Base-by-base conservation (phyloP, 2,888 invertebrate genomes). In the Euzophera pinguis region DNA sequence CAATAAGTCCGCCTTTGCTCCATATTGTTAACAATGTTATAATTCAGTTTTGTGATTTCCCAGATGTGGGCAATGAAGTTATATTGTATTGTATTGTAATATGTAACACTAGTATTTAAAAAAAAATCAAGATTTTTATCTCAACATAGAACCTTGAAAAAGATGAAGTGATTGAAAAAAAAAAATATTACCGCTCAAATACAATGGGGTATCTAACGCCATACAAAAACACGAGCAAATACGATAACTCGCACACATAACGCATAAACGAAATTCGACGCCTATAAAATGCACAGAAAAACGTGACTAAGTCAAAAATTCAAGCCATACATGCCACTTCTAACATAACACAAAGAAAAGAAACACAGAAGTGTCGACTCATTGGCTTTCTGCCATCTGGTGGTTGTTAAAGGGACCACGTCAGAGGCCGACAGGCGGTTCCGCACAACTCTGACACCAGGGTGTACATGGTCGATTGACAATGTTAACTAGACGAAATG, bases 251-350 rank as follows among this genome's bases (percentile, higher is more conserved):
- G 48, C 10, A 13, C 48, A 39, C 27, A 51, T 22, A 51, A 37
- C 42, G 34, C 51, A 42, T 45, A 51, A 51, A 51, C 51, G 43
- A 37, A 45, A 51, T 45, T 51, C 37, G 17, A 27, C 22, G 14
- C 17, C 54, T 41, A 42, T 51, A 54, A 56, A 54, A 37, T 53
- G 55, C 35, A 53, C 32, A 39, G 54, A 55, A 55, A 58, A 58
- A 50, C 58, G 54, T 55, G 54, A 47, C 54, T 27, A 51, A 54
- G 53, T 54, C 54, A 56, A 54, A 56, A 54, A 58, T 56, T 56
- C 54, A 53, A 54, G 48, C 54, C 50, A 53, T 55, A 52, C 53
- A 47, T 34, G 45, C 50, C 42, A 51, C 43, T 51, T 51, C 55
- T 60, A 55, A 53, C 56, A 52, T 51, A 52, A 14, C 9, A 9